Conservation (phyloP, 2,888 invertebrate species). For the Elegia similella region DNA sequence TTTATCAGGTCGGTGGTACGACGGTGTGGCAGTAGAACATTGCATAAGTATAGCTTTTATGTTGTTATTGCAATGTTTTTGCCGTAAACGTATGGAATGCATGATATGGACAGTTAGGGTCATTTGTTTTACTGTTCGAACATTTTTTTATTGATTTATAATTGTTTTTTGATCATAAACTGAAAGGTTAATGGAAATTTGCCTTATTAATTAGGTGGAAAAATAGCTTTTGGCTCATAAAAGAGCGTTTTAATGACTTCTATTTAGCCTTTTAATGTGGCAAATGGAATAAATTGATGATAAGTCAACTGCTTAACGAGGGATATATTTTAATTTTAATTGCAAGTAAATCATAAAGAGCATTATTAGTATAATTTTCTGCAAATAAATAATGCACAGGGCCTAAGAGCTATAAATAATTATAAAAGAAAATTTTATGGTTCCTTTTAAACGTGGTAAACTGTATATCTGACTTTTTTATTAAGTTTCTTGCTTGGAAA, state of each 20-base stretch:
- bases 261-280: conserved; percentile 7
- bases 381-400: neutral
- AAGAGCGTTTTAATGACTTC: conserved; percentile 1
- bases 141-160: conserved; percentile 62
- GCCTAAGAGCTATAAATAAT: neutral
- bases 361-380: neutral
- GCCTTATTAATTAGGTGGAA: conserved; percentile 19
- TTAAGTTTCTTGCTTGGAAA: too few species aligned
- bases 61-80: conserved; percentile 80
- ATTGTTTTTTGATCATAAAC: conserved; percentile 41
- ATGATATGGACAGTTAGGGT: conserved; percentile 69
- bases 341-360: neutral
- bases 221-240: conserved; percentile 1
- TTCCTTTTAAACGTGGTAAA: neutral
- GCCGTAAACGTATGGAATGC: conserved; percentile 75
- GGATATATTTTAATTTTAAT: neutral
- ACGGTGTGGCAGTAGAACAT: conserved; percentile 79
- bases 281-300: neutral
- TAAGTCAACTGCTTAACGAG: neutral
- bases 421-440: neutral
- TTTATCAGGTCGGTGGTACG: conserved; percentile 80
- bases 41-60: conserved; percentile 81
- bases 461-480: too few species aligned
- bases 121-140: conserved; percentile 62
- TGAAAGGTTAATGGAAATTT: conserved; percentile 36